Evolutionary conservation across 2,797 vertebrate species (phyloP).

Genomic region (Epinephelus awoara): DNA sequence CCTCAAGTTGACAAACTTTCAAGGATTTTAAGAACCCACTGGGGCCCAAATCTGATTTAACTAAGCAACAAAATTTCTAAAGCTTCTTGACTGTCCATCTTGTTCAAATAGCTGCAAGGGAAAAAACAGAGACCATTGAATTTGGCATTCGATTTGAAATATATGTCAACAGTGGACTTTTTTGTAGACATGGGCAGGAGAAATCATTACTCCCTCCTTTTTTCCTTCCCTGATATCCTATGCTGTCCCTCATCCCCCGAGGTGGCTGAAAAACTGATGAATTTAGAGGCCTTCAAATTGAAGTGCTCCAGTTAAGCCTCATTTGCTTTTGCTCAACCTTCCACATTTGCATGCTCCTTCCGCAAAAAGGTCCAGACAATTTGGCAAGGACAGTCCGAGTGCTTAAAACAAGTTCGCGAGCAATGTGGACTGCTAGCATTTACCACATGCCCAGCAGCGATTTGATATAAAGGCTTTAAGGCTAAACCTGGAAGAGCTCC

Average conservation of each 20-base stretch:
- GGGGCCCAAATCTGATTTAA: neutral
- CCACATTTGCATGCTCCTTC: conserved; percentile 64
- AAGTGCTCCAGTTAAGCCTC: conserved; percentile 54
- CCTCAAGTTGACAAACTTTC: too few relatives aligned
- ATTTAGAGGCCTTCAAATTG: conserved; percentile 42
- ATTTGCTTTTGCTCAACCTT: conserved; percentile 51
- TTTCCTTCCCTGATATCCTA: conserved; percentile 10
- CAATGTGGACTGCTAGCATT: conserved; percentile 31
- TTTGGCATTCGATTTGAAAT: conserved; percentile 18
- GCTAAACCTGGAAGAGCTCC: conserved; percentile 33
- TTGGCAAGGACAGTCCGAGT: conserved; percentile 41
- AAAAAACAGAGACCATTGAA: neutral
- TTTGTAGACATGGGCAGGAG: neutral
- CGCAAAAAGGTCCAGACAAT: conserved; percentile 55
- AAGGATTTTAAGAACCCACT: too few relatives aligned
- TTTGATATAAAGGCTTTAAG: conserved; percentile 60
- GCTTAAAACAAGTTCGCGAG: conserved; percentile 48
- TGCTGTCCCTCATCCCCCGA: conserved; percentile 15
- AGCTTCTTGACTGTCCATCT: neutral
- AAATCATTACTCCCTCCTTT: conserved; percentile 7
- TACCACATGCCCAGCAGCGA: conserved; percentile 36
- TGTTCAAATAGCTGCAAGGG: neutral
- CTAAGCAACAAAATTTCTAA: neutral
- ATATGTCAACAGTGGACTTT: conserved; percentile 7
- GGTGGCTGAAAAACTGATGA: conserved; percentile 10